A percentile compares a stretch with the other conserved stretches of the same genome.
phyloP scores from a whole-genome alignment of 2,888 invertebrate species.

The Drosophila formosana region DNA sequence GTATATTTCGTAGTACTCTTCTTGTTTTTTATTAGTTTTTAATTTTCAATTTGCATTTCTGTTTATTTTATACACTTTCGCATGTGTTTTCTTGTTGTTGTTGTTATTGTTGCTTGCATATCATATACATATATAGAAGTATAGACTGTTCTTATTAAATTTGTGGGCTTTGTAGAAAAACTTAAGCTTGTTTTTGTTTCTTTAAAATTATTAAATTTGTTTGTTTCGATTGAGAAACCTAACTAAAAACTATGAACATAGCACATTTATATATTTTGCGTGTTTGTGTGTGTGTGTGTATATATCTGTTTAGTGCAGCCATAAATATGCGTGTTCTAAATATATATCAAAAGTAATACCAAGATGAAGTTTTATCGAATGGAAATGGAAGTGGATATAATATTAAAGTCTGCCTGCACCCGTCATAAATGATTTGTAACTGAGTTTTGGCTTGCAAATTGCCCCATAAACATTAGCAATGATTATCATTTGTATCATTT shows the following conservation, averaged over 20 bases:
- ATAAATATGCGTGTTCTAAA: slow-evolving; percentile 57
- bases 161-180: slow-evolving; percentile 76
- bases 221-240: slow-evolving; percentile 52
- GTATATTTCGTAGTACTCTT: slow-evolving; percentile 47
- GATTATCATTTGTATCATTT: slow-evolving; percentile 57
- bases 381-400: slow-evolving; percentile 14
- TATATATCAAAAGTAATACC: slow-evolving; percentile 44
- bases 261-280: slow-evolving; percentile 58
- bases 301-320: slow-evolving; percentile 72
- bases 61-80: slow-evolving; percentile 63
- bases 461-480: slow-evolving; percentile 60
- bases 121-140: slow-evolving; percentile 46
- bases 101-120: slow-evolving; percentile 45
- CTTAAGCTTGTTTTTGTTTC: slow-evolving; percentile 55
- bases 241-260: slow-evolving; percentile 81
- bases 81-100: slow-evolving; percentile 53
- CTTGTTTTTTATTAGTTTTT: slow-evolving; percentile 58
- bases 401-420: slow-evolving; percentile 54
- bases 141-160: slow-evolving; percentile 54
- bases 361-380: slow-evolving; percentile 25
- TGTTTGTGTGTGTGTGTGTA: slow-evolving; percentile 19
- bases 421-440: slow-evolving; percentile 48
- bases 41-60: slow-evolving; percentile 56
- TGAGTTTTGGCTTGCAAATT: slow-evolving; percentile 77
- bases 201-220: slow-evolving; percentile 62